Evolutionary conservation across 2,797 vertebrate species (phyloP), one percentile per base, ranked within the genome.

Genomic region (Helostoma temminkii): DNA sequence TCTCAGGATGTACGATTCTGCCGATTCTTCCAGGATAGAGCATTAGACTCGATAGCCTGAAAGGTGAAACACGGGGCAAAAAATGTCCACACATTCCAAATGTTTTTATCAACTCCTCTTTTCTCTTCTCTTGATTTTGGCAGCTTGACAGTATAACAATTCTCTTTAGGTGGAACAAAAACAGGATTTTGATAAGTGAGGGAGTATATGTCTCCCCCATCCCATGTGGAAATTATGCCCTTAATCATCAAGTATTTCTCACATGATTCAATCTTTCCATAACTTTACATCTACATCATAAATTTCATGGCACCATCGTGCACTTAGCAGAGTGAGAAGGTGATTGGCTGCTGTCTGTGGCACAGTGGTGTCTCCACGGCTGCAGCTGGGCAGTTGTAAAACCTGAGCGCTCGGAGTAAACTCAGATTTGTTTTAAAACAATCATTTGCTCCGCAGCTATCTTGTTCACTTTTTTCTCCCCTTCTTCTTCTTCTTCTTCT

Each of bases 401-500:
- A 66, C 26, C 59, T 75, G 52, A 37, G 43, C 74, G 65, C 76
- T 67, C 12, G 1, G 52, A 32, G 46, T 66, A 67, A 82, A 83
- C 73, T 32, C 48, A 3, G 52, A 53, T 71, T 71, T 74, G 64
- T 78, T 78, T 82, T 69, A 74, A 84, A 86, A 72, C 75, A 71
- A 76, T 66, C 64, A 49, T 61, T 65, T 42, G 15, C 68, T 66
- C 66, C 59, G 56, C 45, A 36, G 64, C 37, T 75, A 34, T 80
- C 68, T 34, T n/a, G 22, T 41, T 10, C 25, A 12, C 59, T 48
- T 42, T 32, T 53, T 15, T 34, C 49, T 32, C 22, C 42, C 11
- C 32, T 32, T 32, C 32, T 32, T 32, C 32, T 32, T 32, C 4
- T 54, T 12, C 16, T 32, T 58, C 9, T 46, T 24, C n/a, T 71